These are phyloP conservation scores for Caenorhabditis afra DNA, from an alignment of 2,888 invertebrate genomes.

Conservation along the genomic window DNA sequence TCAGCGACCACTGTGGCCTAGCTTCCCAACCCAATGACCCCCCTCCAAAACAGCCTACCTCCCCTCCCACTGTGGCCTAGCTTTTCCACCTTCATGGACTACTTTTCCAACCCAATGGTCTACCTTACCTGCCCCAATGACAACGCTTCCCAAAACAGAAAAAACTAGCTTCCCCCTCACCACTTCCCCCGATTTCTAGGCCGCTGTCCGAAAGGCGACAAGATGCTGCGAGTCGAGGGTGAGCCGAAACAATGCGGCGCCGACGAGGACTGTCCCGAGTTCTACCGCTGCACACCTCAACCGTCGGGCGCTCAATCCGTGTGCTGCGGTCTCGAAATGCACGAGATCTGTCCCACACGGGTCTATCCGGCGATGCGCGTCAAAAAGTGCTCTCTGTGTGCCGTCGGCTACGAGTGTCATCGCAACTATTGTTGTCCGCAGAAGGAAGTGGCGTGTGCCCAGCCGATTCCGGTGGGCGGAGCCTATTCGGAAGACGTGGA, in stretches of 20 bases:
- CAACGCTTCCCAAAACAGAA: too few relatives aligned
- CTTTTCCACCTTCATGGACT: too few relatives aligned
- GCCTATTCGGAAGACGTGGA: constrained; percentile 10
- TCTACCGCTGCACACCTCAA: constrained; percentile 37
- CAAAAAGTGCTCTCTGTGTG: constrained; percentile 48
- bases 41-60: too few relatives aligned
- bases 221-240: constrained; percentile 28
- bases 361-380: constrained; percentile 54
- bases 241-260: constrained; percentile 16
- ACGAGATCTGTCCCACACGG: constrained; percentile 46
- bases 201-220: constrained; percentile 42
- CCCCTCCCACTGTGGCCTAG: too few relatives aligned
- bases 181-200: neutral
- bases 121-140: too few relatives aligned
- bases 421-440: constrained; percentile 57
- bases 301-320: constrained; percentile 19
- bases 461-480: constrained; percentile 21
- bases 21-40: too few relatives aligned
- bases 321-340: constrained; percentile 54
- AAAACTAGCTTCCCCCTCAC: too few relatives aligned
- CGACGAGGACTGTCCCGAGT: constrained; percentile 49
- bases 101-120: too few relatives aligned
- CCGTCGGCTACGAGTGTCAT: constrained; percentile 54
- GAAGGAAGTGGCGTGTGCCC: constrained; percentile 47
- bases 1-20: too few relatives aligned